Base-by-base conservation (phyloP, 2,113 vertebrate genomes). In the Diphyllodes magnificus region DNA sequence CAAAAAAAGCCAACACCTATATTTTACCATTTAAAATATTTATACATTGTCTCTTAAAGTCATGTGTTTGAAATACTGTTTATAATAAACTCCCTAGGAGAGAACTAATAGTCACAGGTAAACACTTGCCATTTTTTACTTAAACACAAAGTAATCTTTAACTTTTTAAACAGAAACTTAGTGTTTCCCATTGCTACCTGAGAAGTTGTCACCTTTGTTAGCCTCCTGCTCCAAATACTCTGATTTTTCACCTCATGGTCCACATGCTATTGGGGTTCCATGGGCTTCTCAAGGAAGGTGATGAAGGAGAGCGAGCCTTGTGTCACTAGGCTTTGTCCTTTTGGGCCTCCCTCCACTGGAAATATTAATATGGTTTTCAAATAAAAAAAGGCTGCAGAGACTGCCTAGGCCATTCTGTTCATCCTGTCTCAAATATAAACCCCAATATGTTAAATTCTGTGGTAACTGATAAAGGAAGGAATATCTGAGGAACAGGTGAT, bases 1-100 rank as follows among this genome's bases (percentile, higher is more conserved):
- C 31, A 94, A 93, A 96, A 98, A 98, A 89, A 83, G 90, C 66
- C 87, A 95, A 95, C 96, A 97, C 97, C 97, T 97, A 92, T 96
- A 90, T 95, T 97, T 97, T 79, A 37, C 54, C 76, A 90, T 61
- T 94, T 98, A 93, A 98, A 98, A 98, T 98, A 98, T 98, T 98
- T 97, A 98, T 97, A 90, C 56, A 65, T 96, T 95, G 97, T 96
- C 92, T 97, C 94, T 96, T 90, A 83, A 97, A 97, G 91, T 96
- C 96, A 96, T 93, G 42, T 92, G 94, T 97, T 94, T 96, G 96
- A 97, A 97, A 95, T 95, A 96, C 93, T 97, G 73, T 95, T 98
- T 97, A 97, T 97, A 96, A 97, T 97, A 97, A 96, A 94, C 86
- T 84, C 76, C 88, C 82, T 89, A 16, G 91, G 96, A 94, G 81